Evolutionary conservation across 2,888 invertebrate genomes (phyloP).

Genomic region (Caenorhabditis sinica): DNA sequence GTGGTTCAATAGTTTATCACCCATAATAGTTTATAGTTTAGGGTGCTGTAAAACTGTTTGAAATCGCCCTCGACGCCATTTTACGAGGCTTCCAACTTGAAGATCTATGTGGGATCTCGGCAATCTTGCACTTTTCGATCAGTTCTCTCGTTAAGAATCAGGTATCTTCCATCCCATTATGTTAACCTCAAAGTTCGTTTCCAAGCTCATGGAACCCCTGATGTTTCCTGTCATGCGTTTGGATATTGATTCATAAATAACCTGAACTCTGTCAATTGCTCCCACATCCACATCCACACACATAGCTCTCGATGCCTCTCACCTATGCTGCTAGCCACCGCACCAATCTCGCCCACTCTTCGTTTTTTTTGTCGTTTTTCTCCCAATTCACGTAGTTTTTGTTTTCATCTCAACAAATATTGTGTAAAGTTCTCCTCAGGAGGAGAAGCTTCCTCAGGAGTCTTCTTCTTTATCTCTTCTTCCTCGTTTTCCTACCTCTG

Average conservation of each 20-base stretch:
- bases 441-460: conserved; percentile 12
- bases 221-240: not conserved
- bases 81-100: too few species aligned
- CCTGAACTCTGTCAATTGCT: conserved; percentile 32
- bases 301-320: not conserved
- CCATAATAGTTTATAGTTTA: not conserved
- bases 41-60: not conserved
- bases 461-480: not conserved
- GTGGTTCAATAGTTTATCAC: not conserved
- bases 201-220: too few species aligned
- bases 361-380: conserved; percentile 21
- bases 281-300: not conserved
- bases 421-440: conserved; percentile 42
- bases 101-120: too few species aligned
- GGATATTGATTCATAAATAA: conserved; percentile 3
- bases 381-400: conserved; percentile 46
- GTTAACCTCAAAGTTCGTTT: too few species aligned
- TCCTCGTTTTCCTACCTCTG: conserved; percentile 27
- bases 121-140: too few species aligned
- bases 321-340: conserved; percentile 6
- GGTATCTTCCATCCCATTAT: too few species aligned
- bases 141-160: too few species aligned
- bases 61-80: too few species aligned
- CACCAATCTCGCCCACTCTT: conserved; percentile 39
- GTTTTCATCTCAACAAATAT: conserved; percentile 42